Evolutionary conservation across 2,113 vertebrate genomes (phyloP), one percentile per base, ranked within the genome.

Genomic region (Marmota monax): DNA sequence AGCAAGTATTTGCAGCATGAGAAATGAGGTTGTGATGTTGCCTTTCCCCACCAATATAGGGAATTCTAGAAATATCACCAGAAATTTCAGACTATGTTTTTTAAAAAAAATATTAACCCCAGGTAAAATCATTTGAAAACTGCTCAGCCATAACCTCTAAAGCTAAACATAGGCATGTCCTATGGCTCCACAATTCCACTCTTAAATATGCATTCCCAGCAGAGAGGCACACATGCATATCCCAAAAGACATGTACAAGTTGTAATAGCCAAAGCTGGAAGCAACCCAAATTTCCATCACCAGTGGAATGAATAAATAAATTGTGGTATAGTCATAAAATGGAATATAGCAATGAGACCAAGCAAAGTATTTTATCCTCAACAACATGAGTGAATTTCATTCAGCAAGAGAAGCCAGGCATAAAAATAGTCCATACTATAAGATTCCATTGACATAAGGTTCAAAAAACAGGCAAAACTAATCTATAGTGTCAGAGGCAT

Each of bases 391-490:
- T 61, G 53, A 69, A 39, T 72, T 65, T 79, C 84, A 88, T 6
- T 84, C 70, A 78, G 25, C 13, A 88, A 82, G n/a, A 93, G 78
- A 95, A 96, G 69, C 29, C 63, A 94, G 91, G 42, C 32, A 80
- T 85, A 92, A 93, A 97, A 95, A 91, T 88, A 72, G 70, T 58
- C 51, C 27, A 10, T 92, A 53, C 67, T 82, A 32, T 82, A 73
- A 79, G 84, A 89, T 84, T 79, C 84, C 48, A 89, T 72, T 94
- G 95, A 92, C 5, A 34, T 39, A 65, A 80, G 90, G 70, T 95
- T 95, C 67, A 90, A 95, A 51, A 95, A 93, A 77, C 53, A 93
- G 82, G 63, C 45, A 83, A 73, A 88, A 79, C 11, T 53, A 34
- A 87, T 91, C 70, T 58, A 29, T 74, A n/a, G 37, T 39, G 42